Evolutionary conservation across 2,797 vertebrate genomes (phyloP).

Genomic region (Sebastes nivosus): DNA sequence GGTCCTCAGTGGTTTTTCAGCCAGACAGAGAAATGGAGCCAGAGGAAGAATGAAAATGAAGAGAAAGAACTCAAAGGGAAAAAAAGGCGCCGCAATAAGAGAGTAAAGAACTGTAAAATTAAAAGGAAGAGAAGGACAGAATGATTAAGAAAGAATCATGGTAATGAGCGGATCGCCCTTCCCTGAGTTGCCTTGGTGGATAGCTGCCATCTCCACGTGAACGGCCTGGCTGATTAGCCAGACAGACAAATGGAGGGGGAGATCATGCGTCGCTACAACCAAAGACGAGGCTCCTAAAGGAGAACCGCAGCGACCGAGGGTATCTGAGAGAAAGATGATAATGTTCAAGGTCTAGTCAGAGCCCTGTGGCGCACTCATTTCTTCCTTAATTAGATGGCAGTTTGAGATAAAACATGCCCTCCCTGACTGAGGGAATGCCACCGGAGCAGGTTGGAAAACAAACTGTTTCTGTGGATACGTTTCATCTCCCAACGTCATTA

Average conservation of each 20-base stretch:
- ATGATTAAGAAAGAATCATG: conserved; percentile 58
- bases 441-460: conserved; percentile 17
- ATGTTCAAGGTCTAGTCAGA: conserved; percentile 54
- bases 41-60: conserved; percentile 52
- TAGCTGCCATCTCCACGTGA: conserved; percentile 56
- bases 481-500: not conserved
- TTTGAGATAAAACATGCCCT: conserved; percentile 37
- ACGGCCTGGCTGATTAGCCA: conserved; percentile 68
- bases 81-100: not conserved
- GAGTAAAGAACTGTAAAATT: conserved; percentile 24
- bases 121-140: conserved; percentile 32
- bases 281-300: conserved; percentile 31
- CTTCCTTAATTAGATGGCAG: conserved; percentile 65
- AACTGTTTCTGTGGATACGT: not conserved
- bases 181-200: conserved; percentile 55
- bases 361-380: conserved; percentile 45
- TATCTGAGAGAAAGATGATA: conserved; percentile 61
- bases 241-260: conserved; percentile 64
- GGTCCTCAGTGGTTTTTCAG: conserved; percentile 59
- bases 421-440: conserved; percentile 43
- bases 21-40: conserved; percentile 63
- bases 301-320: conserved; percentile 30
- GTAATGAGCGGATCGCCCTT: conserved; percentile 65
- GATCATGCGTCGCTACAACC: conserved; percentile 37
- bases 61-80: conserved; percentile 32